phyloP scores from a whole-genome alignment of 2,113 vertebrate species.

The Callionymus lyra region DNA sequence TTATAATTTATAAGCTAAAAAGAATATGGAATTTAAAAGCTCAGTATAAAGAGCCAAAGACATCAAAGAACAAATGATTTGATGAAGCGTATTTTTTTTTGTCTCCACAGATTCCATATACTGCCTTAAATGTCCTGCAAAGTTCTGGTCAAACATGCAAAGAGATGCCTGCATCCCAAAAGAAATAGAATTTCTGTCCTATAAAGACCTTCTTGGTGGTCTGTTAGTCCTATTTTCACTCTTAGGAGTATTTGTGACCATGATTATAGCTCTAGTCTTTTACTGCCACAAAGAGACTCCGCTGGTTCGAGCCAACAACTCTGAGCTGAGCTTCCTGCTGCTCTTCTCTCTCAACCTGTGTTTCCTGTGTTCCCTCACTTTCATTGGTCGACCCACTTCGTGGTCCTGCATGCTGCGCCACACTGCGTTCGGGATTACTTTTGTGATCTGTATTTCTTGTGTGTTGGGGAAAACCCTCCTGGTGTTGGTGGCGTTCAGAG shows the following conservation, averaged over 20 bases:
- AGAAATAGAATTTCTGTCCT: conserved; percentile 56
- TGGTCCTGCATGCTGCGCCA: conserved; percentile 68
- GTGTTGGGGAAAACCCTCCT: conserved; percentile 71
- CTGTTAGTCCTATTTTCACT: conserved; percentile 49
- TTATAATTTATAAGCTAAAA: too few species aligned
- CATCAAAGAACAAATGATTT: too few species aligned
- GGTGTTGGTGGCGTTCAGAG: conserved; percentile 68
- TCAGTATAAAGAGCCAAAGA: too few species aligned
- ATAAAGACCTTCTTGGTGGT: conserved; percentile 52
- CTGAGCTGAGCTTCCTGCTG: conserved; percentile 67
- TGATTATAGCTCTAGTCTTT: conserved; percentile 47
- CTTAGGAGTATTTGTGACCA: conserved; percentile 59
- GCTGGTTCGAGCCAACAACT: conserved; percentile 64
- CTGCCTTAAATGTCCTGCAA: conserved; percentile 54
- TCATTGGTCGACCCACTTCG: conserved; percentile 58
- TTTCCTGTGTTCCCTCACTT: conserved; percentile 65
- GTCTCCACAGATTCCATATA: conserved; percentile 55
- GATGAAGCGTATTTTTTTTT: neutral
- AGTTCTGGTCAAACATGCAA: conserved; percentile 60
- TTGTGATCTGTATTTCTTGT: conserved; percentile 67
- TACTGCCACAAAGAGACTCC: conserved; percentile 64
- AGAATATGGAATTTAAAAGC: too few species aligned
- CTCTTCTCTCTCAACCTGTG: conserved; percentile 65
- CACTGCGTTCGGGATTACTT: conserved; percentile 65
- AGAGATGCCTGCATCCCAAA: conserved; percentile 61